Percentiles rank a stretch among this genome's conserved stretches.
These are phyloP conservation scores for Nowickia ferox DNA, from an alignment of 2,888 invertebrate genomes.

Conservation along the genomic window DNA sequence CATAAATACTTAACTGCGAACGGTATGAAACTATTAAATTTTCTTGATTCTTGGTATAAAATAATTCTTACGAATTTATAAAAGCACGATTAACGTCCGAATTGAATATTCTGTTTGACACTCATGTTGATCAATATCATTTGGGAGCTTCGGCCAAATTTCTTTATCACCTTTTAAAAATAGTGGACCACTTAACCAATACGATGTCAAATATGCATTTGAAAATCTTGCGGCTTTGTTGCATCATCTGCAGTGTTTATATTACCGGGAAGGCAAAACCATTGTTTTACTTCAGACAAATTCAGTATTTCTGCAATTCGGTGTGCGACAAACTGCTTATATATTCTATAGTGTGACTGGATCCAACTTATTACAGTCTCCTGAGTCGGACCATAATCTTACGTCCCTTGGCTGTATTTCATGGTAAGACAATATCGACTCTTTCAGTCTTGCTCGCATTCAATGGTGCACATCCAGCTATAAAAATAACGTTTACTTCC, in stretches of 20 bases:
- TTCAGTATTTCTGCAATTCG: constrained; percentile 45
- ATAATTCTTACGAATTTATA: constrained; percentile 27
- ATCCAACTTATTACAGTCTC: constrained; percentile 48
- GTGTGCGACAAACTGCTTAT: constrained; percentile 39
- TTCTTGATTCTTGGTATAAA: not conserved
- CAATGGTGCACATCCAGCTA: constrained; percentile 53
- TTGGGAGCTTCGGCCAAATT: constrained; percentile 19
- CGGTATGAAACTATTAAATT: not conserved
- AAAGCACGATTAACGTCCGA: constrained; percentile 23
- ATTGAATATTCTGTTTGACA: constrained; percentile 19
- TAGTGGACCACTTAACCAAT: constrained; percentile 25
- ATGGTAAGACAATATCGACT: constrained; percentile 29
- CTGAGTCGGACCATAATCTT: constrained; percentile 32
- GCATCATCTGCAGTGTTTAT: constrained; percentile 40
- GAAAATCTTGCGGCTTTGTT: constrained; percentile 43
- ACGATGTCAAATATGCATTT: not conserved
- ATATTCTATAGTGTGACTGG: constrained; percentile 28
- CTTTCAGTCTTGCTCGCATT: constrained; percentile 48
- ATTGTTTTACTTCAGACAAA: constrained; percentile 21
- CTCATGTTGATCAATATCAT: constrained; percentile 28
- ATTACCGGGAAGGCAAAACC: constrained; percentile 32
- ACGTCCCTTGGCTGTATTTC: constrained; percentile 30
- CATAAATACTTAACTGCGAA: constrained; percentile 6
- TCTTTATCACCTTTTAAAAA: constrained; percentile 10
- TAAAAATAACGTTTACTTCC: constrained; percentile 34